A percentile compares a stretch with the other conserved stretches of the same genome.
Conservation (phyloP, 2,888 invertebrate genomes). For the Agrotis exclamationis region DNA sequence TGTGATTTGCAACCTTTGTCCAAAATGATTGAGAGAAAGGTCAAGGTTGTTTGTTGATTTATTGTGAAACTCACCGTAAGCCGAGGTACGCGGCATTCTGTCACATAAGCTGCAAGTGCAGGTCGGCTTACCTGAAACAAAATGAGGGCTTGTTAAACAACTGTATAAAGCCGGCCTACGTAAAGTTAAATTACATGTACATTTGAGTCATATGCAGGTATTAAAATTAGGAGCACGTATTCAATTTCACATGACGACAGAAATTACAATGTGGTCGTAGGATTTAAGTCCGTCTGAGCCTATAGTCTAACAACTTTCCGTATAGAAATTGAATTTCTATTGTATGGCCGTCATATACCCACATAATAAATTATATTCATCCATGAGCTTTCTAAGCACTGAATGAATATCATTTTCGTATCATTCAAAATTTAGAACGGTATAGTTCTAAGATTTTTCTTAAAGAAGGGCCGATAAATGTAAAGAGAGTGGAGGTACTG, state of each 20-base stretch:
- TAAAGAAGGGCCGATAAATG: constrained; percentile 55
- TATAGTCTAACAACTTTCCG: constrained; percentile 43
- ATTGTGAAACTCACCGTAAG: constrained; percentile 80
- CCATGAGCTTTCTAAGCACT: constrained; percentile 10
- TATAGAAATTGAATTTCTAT: constrained; percentile 45
- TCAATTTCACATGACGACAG: constrained; percentile 55
- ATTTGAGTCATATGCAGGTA: constrained; percentile 24
- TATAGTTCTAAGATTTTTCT: constrained; percentile 34
- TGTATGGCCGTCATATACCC: constrained; percentile 12
- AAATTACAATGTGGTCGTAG: constrained; percentile 49
- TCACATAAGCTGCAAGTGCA: constrained; percentile 80
- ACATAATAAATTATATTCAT: constrained; percentile 1
- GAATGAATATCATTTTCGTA: constrained; percentile 23
- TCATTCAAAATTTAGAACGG: constrained; percentile 28
- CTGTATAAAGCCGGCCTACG: constrained; percentile 27
- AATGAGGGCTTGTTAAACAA: constrained; percentile 51
- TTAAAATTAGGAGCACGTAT: constrained; percentile 62
- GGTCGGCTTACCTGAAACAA: constrained; percentile 87
- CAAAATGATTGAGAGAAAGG: constrained; percentile 64
- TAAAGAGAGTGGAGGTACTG: constrained; percentile 47
- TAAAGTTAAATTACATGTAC: constrained; percentile 25
- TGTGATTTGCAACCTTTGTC: constrained; percentile 64
- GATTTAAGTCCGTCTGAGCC: constrained; percentile 53
- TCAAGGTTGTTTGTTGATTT: constrained; percentile 65
- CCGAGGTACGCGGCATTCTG: constrained; percentile 71